Evolutionary conservation across 2,888 invertebrate genomes (phyloP), one percentile per base, ranked within the genome.

Genomic region (Ceriagrion tenellum): DNA sequence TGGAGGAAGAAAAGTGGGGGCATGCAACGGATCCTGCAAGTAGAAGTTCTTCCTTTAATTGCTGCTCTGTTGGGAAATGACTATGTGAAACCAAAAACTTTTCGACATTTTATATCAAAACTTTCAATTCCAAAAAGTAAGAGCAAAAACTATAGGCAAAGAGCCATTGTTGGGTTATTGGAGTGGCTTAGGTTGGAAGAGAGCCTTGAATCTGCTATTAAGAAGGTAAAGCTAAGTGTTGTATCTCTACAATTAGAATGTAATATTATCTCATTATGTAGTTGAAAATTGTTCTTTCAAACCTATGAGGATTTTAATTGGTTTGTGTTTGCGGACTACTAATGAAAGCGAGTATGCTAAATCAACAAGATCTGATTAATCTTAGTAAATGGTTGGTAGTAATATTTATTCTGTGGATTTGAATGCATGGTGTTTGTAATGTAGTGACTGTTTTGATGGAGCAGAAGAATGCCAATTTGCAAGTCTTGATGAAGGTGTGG

Each of bases 41-140:
- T 97, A 96, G 97, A 98, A 30, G 97, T 98, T 95, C 96, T 99
- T 95, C 99, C 99, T 0, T 96, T 99, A 47, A 97, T 99, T 95
- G 98, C 99, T 0, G 98, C 98, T 0, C 96, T 99, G 69, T 97
- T 99, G 16, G 99, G 99, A 0, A 99, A 99, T 97, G 99, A 99
- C 97, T 99, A 98, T 97, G 98, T 99, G 18, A 97, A 98, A 81
- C 97, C 97, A 95, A 97, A 97, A 8, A 97, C 97, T 0, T 99
- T 99, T 96, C 97, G 97, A 2, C 97, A 98, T 96, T 99, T 99
- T 96, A 98, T 98, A 96, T 97, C 97, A 0, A 97, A 98, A 95
- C 96, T 98, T 13, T 98, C 98, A 96, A 96, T 98, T 74, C 97
- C 97, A 18, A 98, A 97, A 96, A 97, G 97, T 90, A 97, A 97